These are phyloP conservation scores for Lasiommata megera DNA, from an alignment of 2,888 invertebrate species.

Conservation along the genomic window DNA sequence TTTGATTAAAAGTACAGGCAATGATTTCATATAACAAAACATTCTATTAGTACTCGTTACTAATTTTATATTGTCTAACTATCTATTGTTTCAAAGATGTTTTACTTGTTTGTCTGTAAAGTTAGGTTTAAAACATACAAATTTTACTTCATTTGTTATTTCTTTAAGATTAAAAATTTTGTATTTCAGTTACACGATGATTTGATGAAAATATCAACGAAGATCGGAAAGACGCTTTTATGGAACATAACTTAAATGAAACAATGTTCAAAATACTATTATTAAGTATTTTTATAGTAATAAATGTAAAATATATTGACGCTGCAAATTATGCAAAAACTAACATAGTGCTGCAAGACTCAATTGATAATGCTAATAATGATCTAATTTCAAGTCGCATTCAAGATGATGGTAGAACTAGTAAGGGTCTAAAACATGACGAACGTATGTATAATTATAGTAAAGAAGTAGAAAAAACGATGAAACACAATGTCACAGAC, in stretches of 20 bases:
- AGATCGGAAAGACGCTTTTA: not conserved
- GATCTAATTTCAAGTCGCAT: not conserved
- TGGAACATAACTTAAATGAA: not conserved
- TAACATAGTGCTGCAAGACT: not conserved
- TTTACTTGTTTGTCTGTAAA: no score
- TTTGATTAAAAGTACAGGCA: no score
- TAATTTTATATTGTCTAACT: no score
- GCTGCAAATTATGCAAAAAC: not conserved
- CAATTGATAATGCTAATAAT: not conserved
- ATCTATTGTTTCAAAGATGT: no score
- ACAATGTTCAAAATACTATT: constrained; percentile 9
- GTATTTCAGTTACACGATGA: constrained; percentile 10
- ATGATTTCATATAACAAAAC: no score
- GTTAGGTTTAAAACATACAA: no score
- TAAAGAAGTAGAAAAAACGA: constrained; percentile 1
- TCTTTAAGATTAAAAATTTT: not conserved
- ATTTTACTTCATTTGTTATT: no score
- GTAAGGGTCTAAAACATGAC: not conserved
- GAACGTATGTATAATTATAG: constrained; percentile 3
- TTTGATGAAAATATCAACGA: not conserved
- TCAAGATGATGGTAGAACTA: no score
- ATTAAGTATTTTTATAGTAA: not conserved
- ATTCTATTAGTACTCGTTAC: no score
- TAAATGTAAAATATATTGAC: constrained; percentile 2
- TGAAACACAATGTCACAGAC: constrained; percentile 37